Conservation (phyloP, 2,113 vertebrate genomes). For the Donacobius atricapilla region DNA sequence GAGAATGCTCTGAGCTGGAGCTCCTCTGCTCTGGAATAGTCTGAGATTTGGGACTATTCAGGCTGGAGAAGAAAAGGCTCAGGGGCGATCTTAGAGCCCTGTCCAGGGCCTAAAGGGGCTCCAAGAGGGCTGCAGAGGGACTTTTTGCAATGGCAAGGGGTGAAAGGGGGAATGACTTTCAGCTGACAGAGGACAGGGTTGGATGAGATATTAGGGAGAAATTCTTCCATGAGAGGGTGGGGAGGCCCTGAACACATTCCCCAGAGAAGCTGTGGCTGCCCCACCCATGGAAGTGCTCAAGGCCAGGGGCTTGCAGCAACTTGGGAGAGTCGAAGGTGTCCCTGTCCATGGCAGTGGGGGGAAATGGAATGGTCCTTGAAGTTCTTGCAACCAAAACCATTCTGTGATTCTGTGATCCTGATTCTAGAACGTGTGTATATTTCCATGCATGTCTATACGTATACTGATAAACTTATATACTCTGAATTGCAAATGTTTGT, state of each 20-base stretch:
- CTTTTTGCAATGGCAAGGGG: not conserved
- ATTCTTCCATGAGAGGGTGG: not conserved
- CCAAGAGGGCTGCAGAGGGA: not conserved
- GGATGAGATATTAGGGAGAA: not conserved
- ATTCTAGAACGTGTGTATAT: not conserved
- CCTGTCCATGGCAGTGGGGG: not conserved
- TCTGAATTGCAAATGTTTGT: not conserved
- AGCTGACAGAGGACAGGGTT: not conserved
- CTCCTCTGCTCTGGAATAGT: not conserved
- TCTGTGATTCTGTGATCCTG: not conserved
- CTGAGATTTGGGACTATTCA: not conserved
- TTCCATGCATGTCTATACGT: not conserved
- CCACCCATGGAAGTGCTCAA: not conserved
- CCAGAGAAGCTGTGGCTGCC: not conserved
- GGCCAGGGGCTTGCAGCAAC: not conserved
- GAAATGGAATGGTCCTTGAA: not conserved
- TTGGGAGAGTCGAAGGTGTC: not conserved
- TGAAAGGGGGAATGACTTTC: not conserved
- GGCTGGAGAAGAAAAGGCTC: not conserved
- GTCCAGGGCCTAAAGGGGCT: not conserved
- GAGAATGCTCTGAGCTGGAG: not conserved
- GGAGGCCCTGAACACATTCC: rapidly evolving
- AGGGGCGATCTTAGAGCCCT: too few species aligned
- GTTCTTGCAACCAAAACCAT: not conserved
- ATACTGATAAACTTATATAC: not conserved